Base-by-base conservation (phyloP, 1,140 invertebrate genomes). In the Drosophila lacertosa region DNA sequence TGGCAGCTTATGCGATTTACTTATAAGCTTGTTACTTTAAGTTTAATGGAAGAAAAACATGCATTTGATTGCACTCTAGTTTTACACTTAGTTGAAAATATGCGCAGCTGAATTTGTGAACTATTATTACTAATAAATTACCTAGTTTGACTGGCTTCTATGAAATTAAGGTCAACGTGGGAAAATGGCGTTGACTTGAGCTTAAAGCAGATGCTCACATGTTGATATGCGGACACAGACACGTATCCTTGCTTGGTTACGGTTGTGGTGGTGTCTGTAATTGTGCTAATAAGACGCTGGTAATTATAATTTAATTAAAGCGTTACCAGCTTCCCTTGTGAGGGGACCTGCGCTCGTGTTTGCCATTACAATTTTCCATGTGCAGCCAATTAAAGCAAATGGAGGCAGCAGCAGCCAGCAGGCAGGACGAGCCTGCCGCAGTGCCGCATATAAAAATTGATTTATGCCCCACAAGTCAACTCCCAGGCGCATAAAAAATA, bases 261-360 rank as follows among this genome's bases (percentile, higher is more conserved):
- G 57, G 58, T 58, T 63, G 74, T 22, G 76, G 54, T 44, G 18
- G 60, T 66, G 47, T 44, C 81, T 66, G 68, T 86, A 80, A 84
- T 86, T 86, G 73, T 40, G 68, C 73, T 81, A 84, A 84, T 88
- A 86, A 67, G 69, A 63, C 58, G 53, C 74, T 81, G 77, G 74
- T 81, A 86, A 86, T 88, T 86, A 86, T 86, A 86, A 86, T 86
- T 88, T 77, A 86, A 86, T 86, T 88, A 82, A 75, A 72, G 54
- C 53, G 51, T 63, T 53, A 33, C 32, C 47, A 39, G 20, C 39
- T 15, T 22, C 26, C 35, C 42, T 11, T 37, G 20, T 60, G 35
- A 42, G 59, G 26, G 47, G 53, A n/a, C 16, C 33, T 40, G 37
- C 26, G 79, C 80, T 84, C 80, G 80, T 83, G 80, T 78, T 75